Evolutionary conservation across 2,113 vertebrate species (phyloP), one percentile per base, ranked within the genome.

Genomic region (Actenoides hombroni): DNA sequence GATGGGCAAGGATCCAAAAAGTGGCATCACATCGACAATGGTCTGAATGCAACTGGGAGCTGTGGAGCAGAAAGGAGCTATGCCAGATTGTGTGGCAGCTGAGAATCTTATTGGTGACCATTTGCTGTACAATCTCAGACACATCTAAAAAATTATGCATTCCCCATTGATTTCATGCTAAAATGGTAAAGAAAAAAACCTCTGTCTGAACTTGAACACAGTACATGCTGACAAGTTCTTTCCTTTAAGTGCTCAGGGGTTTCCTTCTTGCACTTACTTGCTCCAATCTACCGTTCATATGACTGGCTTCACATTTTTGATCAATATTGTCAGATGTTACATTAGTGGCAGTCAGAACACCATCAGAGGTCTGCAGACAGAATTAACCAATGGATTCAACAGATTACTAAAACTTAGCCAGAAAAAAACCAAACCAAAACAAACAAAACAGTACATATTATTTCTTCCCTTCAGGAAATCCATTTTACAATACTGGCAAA

Each of bases 31-130:
- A 65, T 90, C 28, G 24, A 96, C 96, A 95, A 88, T 31, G 96
- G 90, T 82, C 92, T 83, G 78, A 90, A 91, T 83, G 79, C 93
- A 95, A 86, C 87, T 89, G 93, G 88, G 97, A 96, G 94, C 82
- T 68, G 8, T 44, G 91, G 97, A 97, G 89, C 92, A 97, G 94
- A 96, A 95, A 97, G 94, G 83, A 96, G 94, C 90, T 78, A 65
- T 48, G 91, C 91, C 97, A 97, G 97, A 97, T 91, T 98, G 95
- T 39, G 88, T 54, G 86, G 86, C 97, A 98, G 97, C 96, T 97
- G 95, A 98, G 92, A 92, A 85, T 83, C 91, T 70, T 94, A 93
- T 79, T 83, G 94, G 92, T 95, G 92, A 95, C 91, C 69, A 84
- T 94, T 74, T 95, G 84, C 94, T 94, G 59, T 73, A 80, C 74